Conservation (phyloP, 2,113 vertebrate species). For the Rhinolophus sinicus region DNA sequence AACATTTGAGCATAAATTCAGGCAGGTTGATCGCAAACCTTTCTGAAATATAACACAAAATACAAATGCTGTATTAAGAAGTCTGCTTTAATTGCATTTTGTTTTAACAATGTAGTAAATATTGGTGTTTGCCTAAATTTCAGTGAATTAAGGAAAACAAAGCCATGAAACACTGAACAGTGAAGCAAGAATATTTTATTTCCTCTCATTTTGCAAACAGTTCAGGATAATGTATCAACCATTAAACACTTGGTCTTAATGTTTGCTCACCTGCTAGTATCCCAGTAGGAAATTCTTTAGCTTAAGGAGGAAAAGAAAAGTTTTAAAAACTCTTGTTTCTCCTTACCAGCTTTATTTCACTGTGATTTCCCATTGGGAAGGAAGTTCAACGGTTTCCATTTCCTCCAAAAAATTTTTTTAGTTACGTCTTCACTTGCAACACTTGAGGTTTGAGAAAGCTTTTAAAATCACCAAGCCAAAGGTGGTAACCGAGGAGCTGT, state of each 20-base stretch:
- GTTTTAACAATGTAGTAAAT: neutral
- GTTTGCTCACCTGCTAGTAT: neutral
- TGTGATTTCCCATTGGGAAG: neutral
- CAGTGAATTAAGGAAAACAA: constrained; percentile 29
- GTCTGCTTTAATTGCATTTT: constrained; percentile 24
- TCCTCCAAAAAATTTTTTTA: neutral
- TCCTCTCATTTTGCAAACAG: constrained; percentile 48
- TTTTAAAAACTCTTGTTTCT: neutral
- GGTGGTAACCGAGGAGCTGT: neutral
- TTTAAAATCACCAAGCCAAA: neutral
- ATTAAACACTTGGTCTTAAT: constrained; percentile 29
- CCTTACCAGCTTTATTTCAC: neutral
- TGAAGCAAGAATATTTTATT: constrained; percentile 39
- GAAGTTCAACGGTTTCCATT: neutral
- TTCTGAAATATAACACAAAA: constrained; percentile 34
- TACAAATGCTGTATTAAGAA: neutral
- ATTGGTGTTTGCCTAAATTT: constrained; percentile 22
- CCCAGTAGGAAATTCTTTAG: constrained; percentile 45
- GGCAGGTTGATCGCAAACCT: neutral
- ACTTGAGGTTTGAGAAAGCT: neutral
- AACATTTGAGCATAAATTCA: constrained; percentile 14
- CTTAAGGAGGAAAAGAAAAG: neutral
- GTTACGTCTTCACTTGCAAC: neutral
- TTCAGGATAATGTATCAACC: neutral
- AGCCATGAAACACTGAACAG: neutral